phyloP scores from a whole-genome alignment of 2,113 vertebrate genomes.

The Aleadryas rufinucha region DNA sequence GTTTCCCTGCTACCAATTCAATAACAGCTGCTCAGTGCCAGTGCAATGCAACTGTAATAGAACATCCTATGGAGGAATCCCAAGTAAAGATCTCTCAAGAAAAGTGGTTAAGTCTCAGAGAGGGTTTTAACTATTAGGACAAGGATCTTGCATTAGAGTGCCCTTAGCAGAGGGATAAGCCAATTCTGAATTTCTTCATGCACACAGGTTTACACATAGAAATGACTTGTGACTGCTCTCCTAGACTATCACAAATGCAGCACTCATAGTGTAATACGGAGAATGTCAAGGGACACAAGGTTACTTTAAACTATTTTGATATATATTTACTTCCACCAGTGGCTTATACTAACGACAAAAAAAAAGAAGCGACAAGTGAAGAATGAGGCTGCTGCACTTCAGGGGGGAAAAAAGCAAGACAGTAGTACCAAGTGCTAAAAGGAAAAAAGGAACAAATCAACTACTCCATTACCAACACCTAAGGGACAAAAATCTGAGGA shows the following conservation, averaged over 20 bases:
- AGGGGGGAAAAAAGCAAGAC: background rate
- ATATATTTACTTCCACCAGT: background rate
- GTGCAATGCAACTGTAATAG: background rate
- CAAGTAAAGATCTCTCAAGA: background rate
- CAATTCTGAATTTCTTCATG: background rate
- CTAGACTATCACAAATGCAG: background rate
- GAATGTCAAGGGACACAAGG: background rate
- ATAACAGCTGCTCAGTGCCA: background rate
- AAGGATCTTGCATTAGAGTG: background rate
- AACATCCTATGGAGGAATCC: background rate
- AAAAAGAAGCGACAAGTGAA: background rate
- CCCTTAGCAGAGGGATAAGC: background rate
- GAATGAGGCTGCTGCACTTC: background rate
- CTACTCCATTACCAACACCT: background rate
- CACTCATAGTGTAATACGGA: background rate
- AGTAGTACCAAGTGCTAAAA: background rate
- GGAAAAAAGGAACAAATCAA: background rate
- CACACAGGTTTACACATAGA: background rate
- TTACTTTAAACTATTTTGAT: background rate
- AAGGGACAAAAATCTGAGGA: background rate
- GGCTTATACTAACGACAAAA: background rate
- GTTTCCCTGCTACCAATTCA: background rate
- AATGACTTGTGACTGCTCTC: background rate
- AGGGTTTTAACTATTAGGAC: background rate
- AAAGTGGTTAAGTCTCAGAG: background rate